Base-by-base conservation (phyloP, 2,888 invertebrate genomes). In the Escarpia spicata region DNA sequence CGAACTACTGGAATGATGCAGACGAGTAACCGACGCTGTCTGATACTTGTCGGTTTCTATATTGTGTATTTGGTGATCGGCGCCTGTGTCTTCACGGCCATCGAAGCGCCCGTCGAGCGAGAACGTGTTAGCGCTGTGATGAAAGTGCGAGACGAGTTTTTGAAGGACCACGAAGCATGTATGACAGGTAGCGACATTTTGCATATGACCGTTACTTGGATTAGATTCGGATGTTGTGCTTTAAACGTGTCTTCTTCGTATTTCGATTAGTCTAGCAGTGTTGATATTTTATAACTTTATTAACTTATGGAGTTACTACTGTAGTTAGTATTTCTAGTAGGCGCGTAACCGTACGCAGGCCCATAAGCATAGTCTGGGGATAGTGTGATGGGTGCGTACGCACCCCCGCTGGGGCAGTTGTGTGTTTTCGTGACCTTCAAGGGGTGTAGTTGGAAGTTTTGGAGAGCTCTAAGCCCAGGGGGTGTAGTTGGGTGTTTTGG, bases 31-130 rank as follows among this genome's bases (percentile, higher is more conserved):
- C 75, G 75, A 75, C 75, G 75, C 94, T 96, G 45, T 93, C 6
- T 75, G 75, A 26, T 75, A 75, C 75, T 75, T 26, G 75, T 95
- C 45, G 94, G 95, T 93, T 97, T 97, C 94, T 97, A 97, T 95
- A 94, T 97, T 44, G 95, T 97, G 89, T 98, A 97, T 96, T 96
- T 98, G 93, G 96, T 97, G 75, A 96, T 98, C 96, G 98, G 98
- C 37, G 98, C 98, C 0, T 97, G 97, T 37, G 97, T 98, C 93
- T 98, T 98, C 96, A 98, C 98, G 93, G 97, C 97, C n/a, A 97
- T 98, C 94, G 98, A 98, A 96, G 97, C 97, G 8, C 98, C 98
- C 0, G 96, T 97, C 94, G 98, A 98, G 96, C 96, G 97, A 90
- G 96, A 97, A 92, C 97, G 97, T 93, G 97, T 97, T 75, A 96